Evolutionary conservation across 2,888 invertebrate species (phyloP), one percentile per base, ranked within the genome.

Genomic region (Luperina testacea): DNA sequence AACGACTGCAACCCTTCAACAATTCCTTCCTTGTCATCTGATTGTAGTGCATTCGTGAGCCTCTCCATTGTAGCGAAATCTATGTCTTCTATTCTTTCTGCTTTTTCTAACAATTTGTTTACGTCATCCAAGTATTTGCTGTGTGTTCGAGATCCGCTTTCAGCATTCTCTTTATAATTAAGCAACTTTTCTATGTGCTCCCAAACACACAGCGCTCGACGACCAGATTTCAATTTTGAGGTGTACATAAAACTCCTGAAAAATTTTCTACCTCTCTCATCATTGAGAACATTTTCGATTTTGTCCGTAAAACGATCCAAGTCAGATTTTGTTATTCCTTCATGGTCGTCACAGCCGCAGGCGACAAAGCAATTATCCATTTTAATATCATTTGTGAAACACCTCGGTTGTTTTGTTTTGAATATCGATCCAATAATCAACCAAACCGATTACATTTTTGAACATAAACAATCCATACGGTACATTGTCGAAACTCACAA

Each of bases 351-450:
- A 91, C 96, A 97, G 89, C 96, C 95, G 92, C 96, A 97, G 72
- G 95, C 95, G 83, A 92, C 94, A 86, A 97, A 96, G 94, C 97
- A 97, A 90, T 95, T 94, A 91, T 96, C 96, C 97, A 97, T 97
- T 90, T 91, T 95, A 89, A 78, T 90, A 84, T 92, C 92, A 94
- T 94, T 92, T 92, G 88, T 84, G 81, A 88, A 89, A 89, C 90
- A 91, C 89, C 78, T 90, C 89, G 74, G 82, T 84, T 81, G 89
- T 90, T 91, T 78, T 89, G 92, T 87, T 90, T 92, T 69, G 64
- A 81, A 78, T 94, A 95, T 95, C 92, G 95, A 96, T 95, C 93
- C 53, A 76, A 32, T 71, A 75, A 72, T 87, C 81, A 83, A 82
- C 53, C 69, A 79, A 76, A 67, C 69, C 68, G 27, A 75, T 78